Evolutionary conservation across 2,888 invertebrate genomes (phyloP).

Genomic region (Drosophila nr. perissopoda): DNA sequence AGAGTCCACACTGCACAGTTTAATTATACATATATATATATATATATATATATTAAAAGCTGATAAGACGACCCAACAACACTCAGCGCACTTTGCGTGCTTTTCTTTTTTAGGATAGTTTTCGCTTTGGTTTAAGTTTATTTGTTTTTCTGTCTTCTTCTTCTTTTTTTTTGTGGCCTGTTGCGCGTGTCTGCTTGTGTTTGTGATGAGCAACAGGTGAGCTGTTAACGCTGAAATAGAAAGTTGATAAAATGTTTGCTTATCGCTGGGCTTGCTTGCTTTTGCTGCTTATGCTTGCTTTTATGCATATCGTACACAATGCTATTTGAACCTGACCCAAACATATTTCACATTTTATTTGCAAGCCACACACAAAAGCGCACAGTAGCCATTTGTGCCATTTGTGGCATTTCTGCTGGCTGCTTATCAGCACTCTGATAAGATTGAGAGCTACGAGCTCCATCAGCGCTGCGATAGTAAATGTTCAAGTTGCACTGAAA

Average conservation of each 20-base stretch:
- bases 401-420: conserved; percentile 4
- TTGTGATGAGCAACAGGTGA: conserved; percentile 56
- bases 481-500: conserved; percentile 2
- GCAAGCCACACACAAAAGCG: conserved; percentile 6
- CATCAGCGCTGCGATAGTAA: conserved; percentile 30
- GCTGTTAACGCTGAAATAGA: conserved; percentile 55
- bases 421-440: conserved; percentile 50
- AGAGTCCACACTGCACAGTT: background rate
- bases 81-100: conserved; percentile 51
- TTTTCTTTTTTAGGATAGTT: conserved; percentile 18
- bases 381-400: conserved; percentile 6
- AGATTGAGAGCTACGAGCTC: conserved; percentile 35
- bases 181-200: conserved; percentile 1
- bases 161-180: background rate
- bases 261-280: background rate
- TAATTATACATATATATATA: background rate
- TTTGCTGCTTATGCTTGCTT: conserved; percentile 14
- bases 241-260: conserved; percentile 52
- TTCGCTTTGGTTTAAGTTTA: conserved; percentile 12
- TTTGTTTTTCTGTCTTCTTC: background rate
- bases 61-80: conserved; percentile 41
- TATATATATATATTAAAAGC: conserved; percentile 6
- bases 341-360: background rate
- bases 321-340: conserved; percentile 3
- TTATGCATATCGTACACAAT: background rate